Base-by-base conservation (phyloP, 2,113 vertebrate genomes). In the Platichthys stellatus region DNA sequence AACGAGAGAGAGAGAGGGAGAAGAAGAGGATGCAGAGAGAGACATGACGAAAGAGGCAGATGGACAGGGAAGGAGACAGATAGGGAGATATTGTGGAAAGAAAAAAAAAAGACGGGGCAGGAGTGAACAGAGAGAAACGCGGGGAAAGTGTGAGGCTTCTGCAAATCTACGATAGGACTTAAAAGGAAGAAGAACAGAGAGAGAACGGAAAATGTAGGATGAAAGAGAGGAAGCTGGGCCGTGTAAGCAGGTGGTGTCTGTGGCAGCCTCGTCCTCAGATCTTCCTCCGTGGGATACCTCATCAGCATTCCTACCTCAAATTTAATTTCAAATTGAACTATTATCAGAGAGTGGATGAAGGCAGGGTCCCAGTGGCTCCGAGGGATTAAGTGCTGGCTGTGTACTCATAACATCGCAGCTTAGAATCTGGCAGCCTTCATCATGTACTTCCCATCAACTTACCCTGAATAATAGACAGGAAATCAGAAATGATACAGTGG, bases 271-370 rank as follows among this genome's bases (percentile, higher is more conserved):
- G 49, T 77, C 82, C 59, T 88, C 78, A 89, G 90, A 89, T 90
- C 88, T 72, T 61, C 66, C 90, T 85, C 88, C 66, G 84, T 82
- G 80, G 89, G 88, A 73, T 51, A 56, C 79, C 90, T 89, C 83
- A 88, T 93, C 88, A 89, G 78, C 73, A 91, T 90, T 86, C 88
- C 82, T 61, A 72, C 81, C 86, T 84, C 79, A 88, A 84, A 84
- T 88, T 49, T 71, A 80, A 73, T 82, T 70, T 84, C 79, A 88
- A 84, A 83, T 88, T 49, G 73, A 78, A 73, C 84, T 67, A 68
- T 74, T 80, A 72, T 88, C 86, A 86, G 54, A 82, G 73, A 83
- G 75, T 15, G 28, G 65, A 78, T 73, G 63, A 75, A 59, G 45
- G 63, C n/a, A 62, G 75, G 66, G 70, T 73, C 66, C 65, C 14